Conservation (phyloP, 2,888 invertebrate species). For the Poecilobothrus nobilitatus region DNA sequence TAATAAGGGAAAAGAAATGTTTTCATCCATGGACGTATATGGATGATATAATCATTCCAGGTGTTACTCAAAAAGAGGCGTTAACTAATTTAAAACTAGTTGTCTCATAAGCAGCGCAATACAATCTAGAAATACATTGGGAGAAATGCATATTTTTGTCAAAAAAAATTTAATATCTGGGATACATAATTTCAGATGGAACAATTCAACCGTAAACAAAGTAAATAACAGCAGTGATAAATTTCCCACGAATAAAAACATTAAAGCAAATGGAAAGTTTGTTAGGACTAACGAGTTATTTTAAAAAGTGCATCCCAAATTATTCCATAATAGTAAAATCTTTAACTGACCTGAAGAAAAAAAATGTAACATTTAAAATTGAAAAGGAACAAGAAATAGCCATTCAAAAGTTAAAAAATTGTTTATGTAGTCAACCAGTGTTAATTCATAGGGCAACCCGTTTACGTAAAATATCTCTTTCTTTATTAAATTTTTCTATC, state of each 20-base stretch:
- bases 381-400: too few relatives aligned
- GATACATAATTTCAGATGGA: constrained; percentile 22
- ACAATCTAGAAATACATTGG: constrained; percentile 21
- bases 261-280: constrained; percentile 22
- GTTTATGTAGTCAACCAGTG: background rate
- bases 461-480: too few relatives aligned
- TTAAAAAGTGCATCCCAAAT: too few relatives aligned
- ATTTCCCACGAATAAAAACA: constrained; percentile 26
- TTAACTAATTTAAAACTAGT: constrained; percentile 19
- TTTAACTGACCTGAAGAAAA: too few relatives aligned
- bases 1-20: constrained; percentile 19
- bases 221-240: constrained; percentile 26
- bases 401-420: too few relatives aligned
- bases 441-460: too few relatives aligned
- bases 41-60: constrained; percentile 30
- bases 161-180: constrained; percentile 21
- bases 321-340: too few relatives aligned
- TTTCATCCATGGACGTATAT: constrained; percentile 27
- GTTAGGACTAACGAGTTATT: background rate
- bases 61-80: constrained; percentile 18
- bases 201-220: constrained; percentile 24
- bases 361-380: constrained; percentile 8
- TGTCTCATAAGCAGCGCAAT: constrained; percentile 13
- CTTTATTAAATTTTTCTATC: background rate
- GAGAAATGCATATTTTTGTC: constrained; percentile 23